Percentiles rank a stretch among this genome's conserved stretches.
Evolutionary conservation across 2,797 vertebrate genomes (phyloP).

Genomic region (Sylvia borin): DNA sequence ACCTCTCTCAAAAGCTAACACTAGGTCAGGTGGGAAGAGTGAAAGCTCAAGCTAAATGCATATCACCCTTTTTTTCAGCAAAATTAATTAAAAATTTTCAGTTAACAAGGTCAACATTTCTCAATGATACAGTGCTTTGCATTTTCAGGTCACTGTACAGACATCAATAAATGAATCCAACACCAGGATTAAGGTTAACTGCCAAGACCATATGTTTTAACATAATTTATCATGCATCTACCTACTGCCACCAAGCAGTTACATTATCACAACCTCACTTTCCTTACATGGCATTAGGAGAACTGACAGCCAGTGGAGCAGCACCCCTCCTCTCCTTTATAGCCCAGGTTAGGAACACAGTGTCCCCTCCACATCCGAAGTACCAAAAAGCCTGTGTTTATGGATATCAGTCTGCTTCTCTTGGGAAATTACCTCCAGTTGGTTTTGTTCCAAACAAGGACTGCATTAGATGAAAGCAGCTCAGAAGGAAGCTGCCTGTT

Average conservation of each 20-base stretch:
- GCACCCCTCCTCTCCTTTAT: not conserved
- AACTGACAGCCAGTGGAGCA: not conserved
- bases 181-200: slow-evolving; percentile 19
- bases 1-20: not conserved
- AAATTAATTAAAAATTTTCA: not conserved
- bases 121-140: not conserved
- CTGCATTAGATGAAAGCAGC: not conserved
- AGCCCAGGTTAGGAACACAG: not conserved
- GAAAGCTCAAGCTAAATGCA: not conserved
- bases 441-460: not conserved
- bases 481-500: not conserved
- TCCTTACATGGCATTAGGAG: not conserved
- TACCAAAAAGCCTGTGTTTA: not conserved
- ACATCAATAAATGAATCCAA: slow-evolving; percentile 15
- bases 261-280: not conserved
- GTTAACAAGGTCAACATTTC: not conserved
- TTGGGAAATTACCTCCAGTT: not conserved
- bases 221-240: not conserved
- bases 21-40: not conserved
- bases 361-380: not conserved
- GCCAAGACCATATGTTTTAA: not conserved
- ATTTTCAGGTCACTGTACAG: slow-evolving; percentile 9
- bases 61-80: not conserved
- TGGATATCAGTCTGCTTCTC: not conserved
- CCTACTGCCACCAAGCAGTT: not conserved